A percentile compares a stretch with the other conserved stretches of the same genome.
These are phyloP conservation scores for Mya arenaria DNA, from an alignment of 1,140 invertebrate species.

Conservation along the genomic window DNA sequence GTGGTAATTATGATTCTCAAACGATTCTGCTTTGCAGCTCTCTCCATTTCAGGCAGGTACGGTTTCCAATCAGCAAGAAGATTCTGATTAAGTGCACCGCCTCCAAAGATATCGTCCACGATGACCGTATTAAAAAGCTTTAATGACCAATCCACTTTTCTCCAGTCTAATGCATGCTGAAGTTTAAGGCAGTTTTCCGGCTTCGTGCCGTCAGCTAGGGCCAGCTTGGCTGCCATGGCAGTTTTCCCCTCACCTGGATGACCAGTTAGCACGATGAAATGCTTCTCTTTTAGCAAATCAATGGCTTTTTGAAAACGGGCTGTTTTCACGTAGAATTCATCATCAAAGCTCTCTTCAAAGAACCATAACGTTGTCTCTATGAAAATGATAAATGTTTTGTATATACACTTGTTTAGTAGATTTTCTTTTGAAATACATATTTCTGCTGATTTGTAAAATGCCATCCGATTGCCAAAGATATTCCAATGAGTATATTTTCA, in stretches of 20 bases:
- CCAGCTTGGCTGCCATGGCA: constrained; percentile 1
- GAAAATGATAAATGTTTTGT: no score
- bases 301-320: background rate
- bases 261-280: background rate
- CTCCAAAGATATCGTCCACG: constrained; percentile 40
- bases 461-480: no score
- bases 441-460: no score
- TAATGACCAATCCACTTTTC: background rate
- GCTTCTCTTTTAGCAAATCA: background rate
- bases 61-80: background rate
- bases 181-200: no score
- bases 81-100: background rate
- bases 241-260: constrained; percentile 29
- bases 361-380: background rate
- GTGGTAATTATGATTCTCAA: constrained; percentile 18
- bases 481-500: no score
- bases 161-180: no score
- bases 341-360: background rate
- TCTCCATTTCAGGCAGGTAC: constrained; percentile 5
- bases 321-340: background rate
- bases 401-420: no score
- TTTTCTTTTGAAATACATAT: no score
- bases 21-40: background rate
- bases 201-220: no score
- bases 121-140: constrained; percentile 3